A percentile compares a stretch with the other conserved stretches of the same genome.
Conservation (phyloP, 2,797 vertebrate genomes). For the Oryzias dopingdopingensis region DNA sequence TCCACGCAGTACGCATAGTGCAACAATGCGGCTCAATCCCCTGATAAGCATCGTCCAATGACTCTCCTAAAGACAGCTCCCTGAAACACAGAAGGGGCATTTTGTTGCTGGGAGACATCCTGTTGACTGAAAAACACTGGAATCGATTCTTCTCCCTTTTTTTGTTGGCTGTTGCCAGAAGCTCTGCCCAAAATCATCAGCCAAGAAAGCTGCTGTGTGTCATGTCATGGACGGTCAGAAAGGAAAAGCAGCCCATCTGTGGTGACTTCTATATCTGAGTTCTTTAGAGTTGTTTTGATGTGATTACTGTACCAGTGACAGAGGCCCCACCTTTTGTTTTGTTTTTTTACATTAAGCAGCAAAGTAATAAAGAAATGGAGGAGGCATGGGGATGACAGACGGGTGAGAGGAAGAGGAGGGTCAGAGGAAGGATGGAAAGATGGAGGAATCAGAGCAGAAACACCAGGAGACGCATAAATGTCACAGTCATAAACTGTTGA, state of each 20-base stretch:
- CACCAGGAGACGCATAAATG: constrained; percentile 16
- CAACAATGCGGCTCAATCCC: constrained; percentile 16
- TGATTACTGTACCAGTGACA: constrained; percentile 27
- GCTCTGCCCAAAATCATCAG: constrained; percentile 30
- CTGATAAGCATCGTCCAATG: constrained; percentile 46
- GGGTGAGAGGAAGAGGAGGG: constrained; percentile 4
- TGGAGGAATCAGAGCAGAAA: constrained; percentile 6
- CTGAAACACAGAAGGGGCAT: constrained; percentile 53
- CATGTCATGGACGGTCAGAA: constrained; percentile 30
- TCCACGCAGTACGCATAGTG: constrained; percentile 7
- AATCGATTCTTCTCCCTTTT: constrained; percentile 43
- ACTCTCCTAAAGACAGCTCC: constrained; percentile 41
- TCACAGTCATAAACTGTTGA: constrained; percentile 27
- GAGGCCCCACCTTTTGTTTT: neutral
- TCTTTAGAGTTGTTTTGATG: constrained; percentile 21
- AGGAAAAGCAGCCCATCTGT: constrained; percentile 32
- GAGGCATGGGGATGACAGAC: constrained; percentile 6
- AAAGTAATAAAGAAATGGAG: constrained; percentile 51
- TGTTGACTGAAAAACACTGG: constrained; percentile 38
- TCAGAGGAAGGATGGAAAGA: constrained; percentile 9
- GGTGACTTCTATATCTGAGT: constrained; percentile 30
- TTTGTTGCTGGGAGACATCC: constrained; percentile 58
- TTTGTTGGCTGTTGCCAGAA: constrained; percentile 50
- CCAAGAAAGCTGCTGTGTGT: constrained; percentile 39
- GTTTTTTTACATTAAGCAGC: constrained; percentile 32